Conservation (phyloP, 2,113 vertebrate genomes). For the Eulemur rufifrons region DNA sequence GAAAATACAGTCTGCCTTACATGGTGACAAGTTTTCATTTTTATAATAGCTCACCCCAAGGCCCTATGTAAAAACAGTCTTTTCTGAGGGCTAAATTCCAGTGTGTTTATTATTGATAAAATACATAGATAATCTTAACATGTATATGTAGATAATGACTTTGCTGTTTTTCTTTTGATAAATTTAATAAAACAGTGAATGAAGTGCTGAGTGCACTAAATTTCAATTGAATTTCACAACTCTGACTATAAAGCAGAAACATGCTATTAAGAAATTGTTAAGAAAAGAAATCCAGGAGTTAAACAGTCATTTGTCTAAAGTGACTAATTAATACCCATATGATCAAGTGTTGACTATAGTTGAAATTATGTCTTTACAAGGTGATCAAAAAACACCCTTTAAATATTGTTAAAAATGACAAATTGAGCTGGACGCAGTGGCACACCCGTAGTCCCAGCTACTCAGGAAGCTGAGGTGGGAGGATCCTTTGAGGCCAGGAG, state of each 20-base stretch:
- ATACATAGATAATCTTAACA: not conserved
- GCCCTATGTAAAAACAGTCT: not conserved
- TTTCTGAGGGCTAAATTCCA: not conserved
- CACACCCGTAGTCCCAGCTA: not conserved
- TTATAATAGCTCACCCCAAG: not conserved
- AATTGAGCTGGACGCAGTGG: not conserved
- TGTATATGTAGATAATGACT: not conserved
- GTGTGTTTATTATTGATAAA: not conserved
- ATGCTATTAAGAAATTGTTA: not conserved
- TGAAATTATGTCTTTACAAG: not conserved
- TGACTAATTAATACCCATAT: not conserved
- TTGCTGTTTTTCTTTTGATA: slow-evolving; percentile 5
- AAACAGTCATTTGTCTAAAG: not conserved
- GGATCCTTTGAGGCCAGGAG: not conserved
- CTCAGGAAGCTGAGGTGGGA: not conserved
- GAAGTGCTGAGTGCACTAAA: not conserved
- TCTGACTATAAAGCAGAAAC: not conserved
- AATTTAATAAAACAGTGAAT: slow-evolving; percentile 22
- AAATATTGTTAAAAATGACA: not conserved
- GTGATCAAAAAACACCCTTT: not conserved
- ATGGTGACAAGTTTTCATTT: not conserved
- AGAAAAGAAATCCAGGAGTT: not conserved
- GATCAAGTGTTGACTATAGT: not conserved
- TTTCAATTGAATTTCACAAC: slow-evolving; percentile 38
- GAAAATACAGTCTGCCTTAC: not conserved